Percentiles rank a stretch among this genome's conserved stretches.
These are phyloP conservation scores for Mya arenaria DNA, from an alignment of 1,140 invertebrate genomes.

Conservation along the genomic window DNA sequence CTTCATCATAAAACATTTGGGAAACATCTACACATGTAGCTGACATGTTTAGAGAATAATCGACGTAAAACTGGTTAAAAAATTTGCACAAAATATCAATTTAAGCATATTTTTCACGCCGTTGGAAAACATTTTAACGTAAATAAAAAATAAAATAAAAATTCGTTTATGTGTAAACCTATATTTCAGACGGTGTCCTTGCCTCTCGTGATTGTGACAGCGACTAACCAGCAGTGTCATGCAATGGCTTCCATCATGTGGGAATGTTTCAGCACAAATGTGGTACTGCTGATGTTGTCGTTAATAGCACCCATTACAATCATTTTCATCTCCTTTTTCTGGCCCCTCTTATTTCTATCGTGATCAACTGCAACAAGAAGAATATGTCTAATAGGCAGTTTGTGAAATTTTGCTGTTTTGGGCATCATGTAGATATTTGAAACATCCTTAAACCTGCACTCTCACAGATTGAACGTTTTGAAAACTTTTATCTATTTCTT, in stretches of 20 bases:
- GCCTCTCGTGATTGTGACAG: constrained; percentile 51
- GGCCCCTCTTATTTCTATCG: too few species aligned
- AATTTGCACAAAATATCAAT: neutral
- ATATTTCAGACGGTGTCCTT: constrained; percentile 54
- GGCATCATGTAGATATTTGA: too few species aligned
- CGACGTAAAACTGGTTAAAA: neutral
- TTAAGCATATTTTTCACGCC: neutral
- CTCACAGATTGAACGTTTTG: too few species aligned
- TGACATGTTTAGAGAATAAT: neutral
- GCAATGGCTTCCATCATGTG: constrained; percentile 54
- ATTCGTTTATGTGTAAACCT: neutral
- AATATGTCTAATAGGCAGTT: too few species aligned
- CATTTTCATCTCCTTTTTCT: too few species aligned
- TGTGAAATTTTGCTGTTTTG: too few species aligned
- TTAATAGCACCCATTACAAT: too few species aligned
- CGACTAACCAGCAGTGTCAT: constrained; percentile 50
- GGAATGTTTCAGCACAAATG: constrained; percentile 58
- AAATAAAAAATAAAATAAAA: neutral
- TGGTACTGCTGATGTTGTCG: constrained; percentile 1
- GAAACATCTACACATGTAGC: neutral
- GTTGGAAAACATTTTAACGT: neutral
- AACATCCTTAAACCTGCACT: too few species aligned
- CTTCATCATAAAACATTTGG: neutral
- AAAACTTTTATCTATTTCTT: too few species aligned
- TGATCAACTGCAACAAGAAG: too few species aligned